Base-by-base conservation (phyloP, 1,140 invertebrate genomes). In the Hypsibius dujardini region DNA sequence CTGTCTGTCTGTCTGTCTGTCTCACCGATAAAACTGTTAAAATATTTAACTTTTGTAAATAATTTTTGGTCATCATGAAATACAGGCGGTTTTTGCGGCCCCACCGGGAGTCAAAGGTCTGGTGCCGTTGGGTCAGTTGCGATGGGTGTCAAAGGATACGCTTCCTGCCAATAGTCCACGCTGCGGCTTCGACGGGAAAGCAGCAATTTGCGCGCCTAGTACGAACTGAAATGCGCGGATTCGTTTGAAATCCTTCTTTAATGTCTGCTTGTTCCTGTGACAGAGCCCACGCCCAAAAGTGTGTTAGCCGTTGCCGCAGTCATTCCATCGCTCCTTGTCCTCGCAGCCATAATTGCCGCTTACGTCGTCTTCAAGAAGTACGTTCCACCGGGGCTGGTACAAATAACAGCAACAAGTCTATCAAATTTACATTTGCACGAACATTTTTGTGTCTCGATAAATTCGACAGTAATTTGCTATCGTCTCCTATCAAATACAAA, bases 161-260 rank as follows among this genome's bases (percentile, higher is more conserved):
- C 62, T 67, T 7, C 62, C 62, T 15, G 12, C 62, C 62, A 67
- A 42, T 42, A 67, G 12, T 7, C 62, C 62, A 42, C 62, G 12
- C 3, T 67, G 62, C 42, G 62, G 62, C 3, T 67, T 67, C 42
- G 62, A 67, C 45, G 62, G 62, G 3, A 67, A 67, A 67, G 62
- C 12, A 7, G 12, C 62, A 42, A 45, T 67, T 12, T 67, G 62
- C 45, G 62, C 12, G 7, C 62, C 62, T 7, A 45, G 62, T 67
- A 67, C 7, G 50, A 56, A 56, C 7, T 56, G 7, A 56, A 56
- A n/a, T 56, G 7, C n/a, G 7, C 50, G 50, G n/a, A 7, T 56
- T 7, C 50, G 50, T 56, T 12, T 56, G 7, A 12, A n/a, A 7
- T 56, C 7, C 50, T 56, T 56, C 50, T 56, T 12, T 56, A 7